Base-by-base conservation (phyloP, 2,888 invertebrate species). In the Synergus gifuensis region DNA sequence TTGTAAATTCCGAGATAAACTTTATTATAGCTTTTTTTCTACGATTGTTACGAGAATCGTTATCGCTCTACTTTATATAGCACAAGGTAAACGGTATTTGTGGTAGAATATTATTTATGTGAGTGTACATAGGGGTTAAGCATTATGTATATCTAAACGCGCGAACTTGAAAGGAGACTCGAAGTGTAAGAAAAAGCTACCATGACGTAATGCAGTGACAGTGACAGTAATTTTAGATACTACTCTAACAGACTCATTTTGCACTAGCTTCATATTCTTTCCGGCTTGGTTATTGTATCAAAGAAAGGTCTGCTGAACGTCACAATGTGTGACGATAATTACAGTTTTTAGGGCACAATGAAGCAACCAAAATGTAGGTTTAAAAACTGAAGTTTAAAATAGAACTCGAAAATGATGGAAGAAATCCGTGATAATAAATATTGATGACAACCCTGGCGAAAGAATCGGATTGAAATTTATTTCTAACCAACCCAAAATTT, bases 171-270 rank as follows among this genome's bases (percentile, higher is more conserved):
- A 40, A 64, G 36, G n/a, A n/a, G 36, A 64, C 14, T n/a, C n/a
- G 40, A 40, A n/a, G 62, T 2, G 7, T 8, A 16, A 64, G n/a
- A n/a, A 42, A 64, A 64, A 64, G 64, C 40, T 40, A 40, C n/a
- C 16, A 64, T 64, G 64, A 28, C 28, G 62, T 62, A 62, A 62
- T 62, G 8, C 28, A 28, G 28, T 62, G 62, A 42, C 64, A 64
- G 40, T 64, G 40, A 64, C 36, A 64, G 40, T 64, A 40, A 64
- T 64, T 64, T 64, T 28, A 64, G 42, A 64, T 8, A 40, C 64
- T 58, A 58, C 18, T 54, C 18, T 54, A 54, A 58, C 18, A 11
- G 18, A 8, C 36, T 63, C 63, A 40, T 63, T 63, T 63, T n/a
- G 63, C 62, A 62, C 14, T 12, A 62, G 28, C 28, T 22, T 62